These are phyloP conservation scores for Typhlomys cinereus DNA, from an alignment of 2,113 vertebrate species.

Conservation along the genomic window DNA sequence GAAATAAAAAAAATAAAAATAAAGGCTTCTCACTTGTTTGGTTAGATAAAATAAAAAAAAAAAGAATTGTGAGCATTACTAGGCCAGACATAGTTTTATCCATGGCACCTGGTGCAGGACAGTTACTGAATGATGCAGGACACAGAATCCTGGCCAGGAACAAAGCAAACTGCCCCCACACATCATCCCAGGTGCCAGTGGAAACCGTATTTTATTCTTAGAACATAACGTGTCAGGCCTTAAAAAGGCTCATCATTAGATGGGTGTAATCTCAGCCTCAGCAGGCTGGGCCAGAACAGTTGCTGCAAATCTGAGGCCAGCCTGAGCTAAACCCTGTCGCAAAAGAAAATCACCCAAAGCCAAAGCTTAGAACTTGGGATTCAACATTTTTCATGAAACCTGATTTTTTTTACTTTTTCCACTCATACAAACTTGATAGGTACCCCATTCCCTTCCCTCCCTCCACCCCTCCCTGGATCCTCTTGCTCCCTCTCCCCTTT, in stretches of 20 bases:
- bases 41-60: too few relatives aligned
- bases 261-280: background rate
- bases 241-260: background rate
- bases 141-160: background rate
- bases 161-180: background rate
- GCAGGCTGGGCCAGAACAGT: background rate
- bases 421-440: too few relatives aligned
- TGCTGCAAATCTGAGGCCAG: background rate
- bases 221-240: slow-evolving; percentile 6
- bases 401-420: too few relatives aligned
- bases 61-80: background rate
- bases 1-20: too few relatives aligned
- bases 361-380: too few relatives aligned
- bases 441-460: too few relatives aligned
- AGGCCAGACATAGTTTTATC: slow-evolving; percentile 32
- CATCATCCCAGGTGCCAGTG: background rate
- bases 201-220: slow-evolving; percentile 6
- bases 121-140: background rate
- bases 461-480: too few relatives aligned
- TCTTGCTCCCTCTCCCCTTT: too few relatives aligned
- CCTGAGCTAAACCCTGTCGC: background rate
- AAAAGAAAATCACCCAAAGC: too few relatives aligned
- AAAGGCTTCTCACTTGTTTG: too few relatives aligned
- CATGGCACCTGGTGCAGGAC: background rate
- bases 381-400: too few relatives aligned